Base-by-base conservation (phyloP, 2,113 vertebrate genomes). In the Hydrolagus affinis region DNA sequence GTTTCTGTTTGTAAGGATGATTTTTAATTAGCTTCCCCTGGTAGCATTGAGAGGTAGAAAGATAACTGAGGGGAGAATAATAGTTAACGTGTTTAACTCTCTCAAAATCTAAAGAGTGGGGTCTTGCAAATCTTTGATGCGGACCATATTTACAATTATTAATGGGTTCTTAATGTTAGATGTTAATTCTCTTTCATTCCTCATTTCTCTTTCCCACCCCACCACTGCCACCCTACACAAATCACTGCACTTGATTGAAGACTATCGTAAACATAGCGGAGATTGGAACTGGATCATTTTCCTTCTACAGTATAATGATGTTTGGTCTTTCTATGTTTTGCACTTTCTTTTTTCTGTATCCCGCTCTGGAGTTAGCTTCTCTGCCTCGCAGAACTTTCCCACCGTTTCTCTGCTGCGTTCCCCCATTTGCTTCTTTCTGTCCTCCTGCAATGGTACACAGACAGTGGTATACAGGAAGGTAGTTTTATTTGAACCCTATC, bases 361-460 rank as follows among this genome's bases (percentile, higher is more conserved):
- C 71, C 12, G 85, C 19, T 73, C 62, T 66, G 64, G 23, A 56
- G 25, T 86, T 25, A 85, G 70, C 77, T 89, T 85, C 88, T 86
- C 88, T 69, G 86, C 28, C 32, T 25, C 14, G 21, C 85, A 86
- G 73, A 88, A 56, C 30, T 8, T 88, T 86, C 88, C 71, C 19
- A 71, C 85, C 19, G 19, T 57, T 14, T 23, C 74, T 56, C 86
- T 88, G 14, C 76, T 85, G 73, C 86, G 78, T 86, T 88, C 88
- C 44, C 87, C 70, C 0, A 15, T 73, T 87, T 23, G 78, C 28
- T 71, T 75, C 23, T 66, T 87, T 85, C 85, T 86, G 19, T 77
- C 75, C 85, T 88, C 87, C 87, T 89, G 60, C 14, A 87, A 86
- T 83, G 71, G 77, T 32, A 2, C 85, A 25, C 4, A 62, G 70